Percentiles rank a stretch among this genome's conserved stretches.
phyloP scores from a whole-genome alignment of 2,888 invertebrate species.

The Cetonia aurata region DNA sequence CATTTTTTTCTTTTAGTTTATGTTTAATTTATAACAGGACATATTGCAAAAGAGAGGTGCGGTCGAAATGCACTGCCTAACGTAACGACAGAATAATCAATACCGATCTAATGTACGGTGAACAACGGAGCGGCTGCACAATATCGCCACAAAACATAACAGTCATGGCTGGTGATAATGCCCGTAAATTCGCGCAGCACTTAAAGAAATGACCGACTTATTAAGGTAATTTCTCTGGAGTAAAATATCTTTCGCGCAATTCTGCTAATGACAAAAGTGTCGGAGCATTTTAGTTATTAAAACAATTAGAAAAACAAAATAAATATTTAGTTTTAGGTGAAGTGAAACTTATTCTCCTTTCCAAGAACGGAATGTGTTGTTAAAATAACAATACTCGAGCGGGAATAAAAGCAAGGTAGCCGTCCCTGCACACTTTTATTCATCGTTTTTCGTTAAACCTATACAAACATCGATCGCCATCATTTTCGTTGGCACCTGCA shows the following conservation, averaged over 20 bases:
- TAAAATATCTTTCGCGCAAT: not conserved
- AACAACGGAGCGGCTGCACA: constrained; percentile 1
- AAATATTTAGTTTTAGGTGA: no score
- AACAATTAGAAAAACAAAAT: no score
- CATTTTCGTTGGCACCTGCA: no score
- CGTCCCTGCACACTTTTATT: no score
- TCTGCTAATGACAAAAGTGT: no score
- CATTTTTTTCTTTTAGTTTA: constrained; percentile 42
- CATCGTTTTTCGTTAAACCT: no score
- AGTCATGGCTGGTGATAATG: constrained; percentile 34
- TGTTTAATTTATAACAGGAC: constrained; percentile 49
- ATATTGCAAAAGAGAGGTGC: constrained; percentile 44
- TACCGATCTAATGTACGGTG: constrained; percentile 25
- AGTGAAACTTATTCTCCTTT: no score
- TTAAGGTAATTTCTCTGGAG: not conserved
- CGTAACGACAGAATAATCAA: constrained; percentile 40
- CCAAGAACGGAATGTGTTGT: no score
- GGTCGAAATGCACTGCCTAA: constrained; percentile 42
- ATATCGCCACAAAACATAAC: constrained; percentile 16
- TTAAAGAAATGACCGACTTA: constrained; percentile 21
- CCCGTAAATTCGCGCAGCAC: constrained; percentile 5
- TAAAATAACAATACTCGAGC: no score
- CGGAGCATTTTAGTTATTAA: no score
- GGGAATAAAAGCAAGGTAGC: no score
- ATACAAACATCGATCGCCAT: no score